These are phyloP conservation scores for Pelobates cultripes DNA, from an alignment of 2,797 vertebrate genomes.

Conservation along the genomic window DNA sequence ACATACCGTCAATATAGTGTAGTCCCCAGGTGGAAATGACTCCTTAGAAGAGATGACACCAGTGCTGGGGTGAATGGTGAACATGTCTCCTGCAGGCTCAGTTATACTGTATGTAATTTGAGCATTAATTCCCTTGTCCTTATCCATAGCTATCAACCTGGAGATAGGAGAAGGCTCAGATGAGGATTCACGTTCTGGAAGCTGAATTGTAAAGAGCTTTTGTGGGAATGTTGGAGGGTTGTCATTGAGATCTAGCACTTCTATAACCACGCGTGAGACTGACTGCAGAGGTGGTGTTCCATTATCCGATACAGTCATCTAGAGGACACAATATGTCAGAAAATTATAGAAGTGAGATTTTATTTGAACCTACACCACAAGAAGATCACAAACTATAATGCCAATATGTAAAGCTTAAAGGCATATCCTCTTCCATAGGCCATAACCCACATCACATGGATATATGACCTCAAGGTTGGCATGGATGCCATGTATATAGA, in stretches of 20 bases:
- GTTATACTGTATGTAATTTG: constrained; percentile 85
- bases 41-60: constrained; percentile 81
- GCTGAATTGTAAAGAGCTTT: constrained; percentile 86
- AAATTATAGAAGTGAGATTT: background rate
- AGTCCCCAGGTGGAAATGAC: constrained; percentile 82
- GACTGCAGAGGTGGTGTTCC: constrained; percentile 83
- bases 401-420: too few relatives aligned
- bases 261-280: constrained; percentile 86
- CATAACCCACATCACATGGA: too few relatives aligned
- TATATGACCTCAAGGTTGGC: too few relatives aligned
- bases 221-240: constrained; percentile 86
- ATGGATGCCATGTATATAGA: too few relatives aligned
- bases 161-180: constrained; percentile 71
- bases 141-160: constrained; percentile 86
- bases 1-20: constrained; percentile 90
- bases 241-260: constrained; percentile 88
- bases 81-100: constrained; percentile 72
- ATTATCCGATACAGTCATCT: constrained; percentile 91
- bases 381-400: too few relatives aligned
- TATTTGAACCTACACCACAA: background rate
- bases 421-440: too few relatives aligned
- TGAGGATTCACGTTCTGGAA: constrained; percentile 72
- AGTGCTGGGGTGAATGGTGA: constrained; percentile 78
- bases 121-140: constrained; percentile 85
- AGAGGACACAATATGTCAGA: constrained; percentile 51